phyloP scores from a whole-genome alignment of 2,888 invertebrate species.

The Nomada fucata region DNA sequence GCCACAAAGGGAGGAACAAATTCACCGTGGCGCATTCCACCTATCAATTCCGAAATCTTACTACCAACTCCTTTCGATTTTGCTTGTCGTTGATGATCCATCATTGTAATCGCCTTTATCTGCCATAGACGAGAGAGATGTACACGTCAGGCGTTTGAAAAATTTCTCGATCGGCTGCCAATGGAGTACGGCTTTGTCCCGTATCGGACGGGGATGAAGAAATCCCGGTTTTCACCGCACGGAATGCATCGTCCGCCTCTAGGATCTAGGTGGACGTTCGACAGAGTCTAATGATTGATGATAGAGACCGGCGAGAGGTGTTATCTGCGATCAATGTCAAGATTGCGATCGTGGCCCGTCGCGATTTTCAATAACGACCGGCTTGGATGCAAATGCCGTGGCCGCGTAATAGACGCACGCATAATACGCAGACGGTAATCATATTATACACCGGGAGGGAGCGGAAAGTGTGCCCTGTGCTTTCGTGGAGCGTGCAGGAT shows the following conservation, averaged over 20 bases:
- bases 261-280: constrained; percentile 62
- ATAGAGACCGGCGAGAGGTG: constrained; percentile 57
- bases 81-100: constrained; percentile 30
- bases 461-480: constrained; percentile 45
- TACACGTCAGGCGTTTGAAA: constrained; percentile 36
- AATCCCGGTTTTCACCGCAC: constrained; percentile 9
- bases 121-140: constrained; percentile 33
- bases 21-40: not conserved
- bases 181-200: constrained; percentile 23
- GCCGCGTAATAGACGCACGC: constrained; percentile 57
- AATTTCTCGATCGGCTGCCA: constrained; percentile 1
- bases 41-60: not conserved
- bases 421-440: constrained; percentile 49
- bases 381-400: constrained; percentile 54
- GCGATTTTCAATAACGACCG: constrained; percentile 68
- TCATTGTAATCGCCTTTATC: constrained; percentile 31
- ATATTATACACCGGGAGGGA: constrained; percentile 51
- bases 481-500: constrained; percentile 7
- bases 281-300: constrained; percentile 70
- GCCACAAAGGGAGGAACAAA: not conserved
- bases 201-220: constrained; percentile 27
- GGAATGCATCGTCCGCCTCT: constrained; percentile 7
- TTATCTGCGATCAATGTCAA: constrained; percentile 73
- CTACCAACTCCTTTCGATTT: constrained; percentile 14
- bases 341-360: constrained; percentile 63